A percentile compares a stretch with the other conserved stretches of the same genome.
These are phyloP conservation scores for Tipula helvola DNA, from an alignment of 2,888 invertebrate genomes.

Conservation along the genomic window DNA sequence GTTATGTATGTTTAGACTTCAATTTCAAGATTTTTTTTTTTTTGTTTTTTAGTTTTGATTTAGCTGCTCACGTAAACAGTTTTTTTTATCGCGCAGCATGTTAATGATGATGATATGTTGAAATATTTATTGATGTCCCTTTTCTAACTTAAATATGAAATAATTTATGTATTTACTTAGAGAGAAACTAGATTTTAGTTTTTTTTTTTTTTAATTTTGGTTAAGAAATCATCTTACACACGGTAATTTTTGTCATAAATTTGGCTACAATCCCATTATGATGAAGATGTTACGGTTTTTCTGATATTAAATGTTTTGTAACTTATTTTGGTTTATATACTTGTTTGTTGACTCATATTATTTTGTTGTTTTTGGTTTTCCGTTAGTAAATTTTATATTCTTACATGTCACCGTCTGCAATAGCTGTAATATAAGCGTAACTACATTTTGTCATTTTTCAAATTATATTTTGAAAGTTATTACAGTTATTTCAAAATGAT, in stretches of 20 bases:
- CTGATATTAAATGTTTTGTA: constrained; percentile 7
- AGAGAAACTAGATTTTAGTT: neutral
- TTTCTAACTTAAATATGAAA: neutral
- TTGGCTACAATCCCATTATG: constrained; percentile 5
- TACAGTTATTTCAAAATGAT: no score
- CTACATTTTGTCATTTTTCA: no score
- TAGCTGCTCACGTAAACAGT: neutral
- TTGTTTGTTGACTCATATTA: neutral
- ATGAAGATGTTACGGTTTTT: constrained; percentile 5
- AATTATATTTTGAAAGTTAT: no score
- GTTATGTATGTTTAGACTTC: neutral
- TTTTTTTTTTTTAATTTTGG: neutral
- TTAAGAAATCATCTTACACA: neutral
- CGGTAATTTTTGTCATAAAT: neutral
- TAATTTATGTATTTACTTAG: neutral
- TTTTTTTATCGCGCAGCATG: neutral
- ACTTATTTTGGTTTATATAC: neutral
- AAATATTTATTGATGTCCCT: constrained; percentile 8
- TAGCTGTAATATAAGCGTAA: no score
- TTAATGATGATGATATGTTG: neutral
- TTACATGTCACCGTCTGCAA: neutral
- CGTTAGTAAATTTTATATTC: neutral
- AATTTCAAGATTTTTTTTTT: neutral
- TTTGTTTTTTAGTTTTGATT: neutral
- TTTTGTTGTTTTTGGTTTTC: neutral